Percentiles rank a stretch among this genome's conserved stretches.
phyloP scores from a whole-genome alignment of 2,113 vertebrate species.

The Marmota flaviventris region DNA sequence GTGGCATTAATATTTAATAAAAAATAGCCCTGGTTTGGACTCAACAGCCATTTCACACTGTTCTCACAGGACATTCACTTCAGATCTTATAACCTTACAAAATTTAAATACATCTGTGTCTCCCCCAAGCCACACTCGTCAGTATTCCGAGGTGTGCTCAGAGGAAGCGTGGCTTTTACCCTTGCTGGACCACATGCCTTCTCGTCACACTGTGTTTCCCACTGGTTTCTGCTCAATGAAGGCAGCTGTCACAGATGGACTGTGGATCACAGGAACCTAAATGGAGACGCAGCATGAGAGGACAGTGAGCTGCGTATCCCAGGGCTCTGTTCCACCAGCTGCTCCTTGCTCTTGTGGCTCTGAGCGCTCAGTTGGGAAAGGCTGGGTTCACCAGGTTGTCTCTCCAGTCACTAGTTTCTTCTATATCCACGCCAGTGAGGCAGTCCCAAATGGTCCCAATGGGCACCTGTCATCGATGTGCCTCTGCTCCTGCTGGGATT shows the following conservation, averaged over 20 bases:
- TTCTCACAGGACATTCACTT: constrained; percentile 86
- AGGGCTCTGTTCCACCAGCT: not conserved
- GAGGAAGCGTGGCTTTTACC: constrained; percentile 22
- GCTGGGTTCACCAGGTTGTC: not conserved
- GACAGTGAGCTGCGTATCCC: not conserved
- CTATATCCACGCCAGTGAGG: not conserved
- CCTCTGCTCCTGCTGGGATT: not conserved
- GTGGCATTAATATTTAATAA: constrained; percentile 90
- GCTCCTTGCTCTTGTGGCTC: not conserved
- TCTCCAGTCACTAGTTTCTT: not conserved
- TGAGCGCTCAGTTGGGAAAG: not conserved
- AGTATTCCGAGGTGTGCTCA: not conserved
- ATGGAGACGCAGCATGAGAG: not conserved
- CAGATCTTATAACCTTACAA: constrained; percentile 82
- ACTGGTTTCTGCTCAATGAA: not conserved
- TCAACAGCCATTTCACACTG: constrained; percentile 86
- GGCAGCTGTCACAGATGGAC: not conserved
- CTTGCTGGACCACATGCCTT: not conserved
- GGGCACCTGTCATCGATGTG: not conserved
- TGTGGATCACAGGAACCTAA: not conserved
- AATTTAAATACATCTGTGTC: constrained; percentile 79
- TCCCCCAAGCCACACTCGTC: constrained; percentile 46
- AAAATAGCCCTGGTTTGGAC: constrained; percentile 85
- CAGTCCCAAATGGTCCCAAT: not conserved
- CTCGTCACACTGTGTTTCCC: not conserved